Percentiles rank a stretch among this genome's conserved stretches.
Conservation (phyloP, 2,797 vertebrate genomes). For the Takifugu rubripes region DNA sequence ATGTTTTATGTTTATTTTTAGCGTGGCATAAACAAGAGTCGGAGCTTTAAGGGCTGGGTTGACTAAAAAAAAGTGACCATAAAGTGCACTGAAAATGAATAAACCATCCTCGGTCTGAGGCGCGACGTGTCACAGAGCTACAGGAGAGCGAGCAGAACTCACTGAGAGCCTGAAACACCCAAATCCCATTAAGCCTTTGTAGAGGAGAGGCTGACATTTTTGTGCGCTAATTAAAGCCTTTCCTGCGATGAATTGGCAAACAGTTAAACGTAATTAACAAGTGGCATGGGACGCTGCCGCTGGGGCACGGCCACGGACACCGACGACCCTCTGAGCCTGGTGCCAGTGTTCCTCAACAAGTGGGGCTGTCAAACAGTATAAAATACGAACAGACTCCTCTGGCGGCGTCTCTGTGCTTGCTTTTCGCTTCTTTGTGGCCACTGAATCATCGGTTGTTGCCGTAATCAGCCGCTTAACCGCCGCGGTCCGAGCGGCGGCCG, state of each 20-base stretch:
- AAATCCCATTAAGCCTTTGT: conserved; percentile 80
- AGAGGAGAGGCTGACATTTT: conserved; percentile 72
- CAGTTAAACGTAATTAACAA: conserved; percentile 74
- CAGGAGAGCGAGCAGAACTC: conserved; percentile 59
- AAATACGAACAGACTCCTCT: conserved; percentile 32
- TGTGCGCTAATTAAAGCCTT: conserved; percentile 77
- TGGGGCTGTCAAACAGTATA: conserved; percentile 30
- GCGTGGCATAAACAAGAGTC: conserved; percentile 60
- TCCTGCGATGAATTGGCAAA: conserved; percentile 66
- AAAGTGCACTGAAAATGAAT: conserved; percentile 70
- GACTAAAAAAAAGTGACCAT: conserved; percentile 70
- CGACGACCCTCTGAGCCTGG: conserved; percentile 31
- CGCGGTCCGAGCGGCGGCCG: conserved; percentile 45
- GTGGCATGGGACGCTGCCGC: conserved; percentile 48
- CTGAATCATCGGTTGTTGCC: conserved; percentile 73
- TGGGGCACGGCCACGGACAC: conserved; percentile 52
- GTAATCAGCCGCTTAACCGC: conserved; percentile 71
- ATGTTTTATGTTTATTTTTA: conserved; percentile 75
- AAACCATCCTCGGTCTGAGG: conserved; percentile 71
- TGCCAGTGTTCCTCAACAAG: conserved; percentile 39
- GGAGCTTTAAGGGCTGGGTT: conserved; percentile 17
- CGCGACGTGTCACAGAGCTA: conserved; percentile 61
- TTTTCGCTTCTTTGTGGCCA: conserved; percentile 29
- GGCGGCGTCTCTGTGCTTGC: conserved; percentile 8
- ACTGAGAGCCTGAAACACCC: conserved; percentile 65